Conservation (phyloP, 2,888 invertebrate species). For the Sminthurides aquaticus region DNA sequence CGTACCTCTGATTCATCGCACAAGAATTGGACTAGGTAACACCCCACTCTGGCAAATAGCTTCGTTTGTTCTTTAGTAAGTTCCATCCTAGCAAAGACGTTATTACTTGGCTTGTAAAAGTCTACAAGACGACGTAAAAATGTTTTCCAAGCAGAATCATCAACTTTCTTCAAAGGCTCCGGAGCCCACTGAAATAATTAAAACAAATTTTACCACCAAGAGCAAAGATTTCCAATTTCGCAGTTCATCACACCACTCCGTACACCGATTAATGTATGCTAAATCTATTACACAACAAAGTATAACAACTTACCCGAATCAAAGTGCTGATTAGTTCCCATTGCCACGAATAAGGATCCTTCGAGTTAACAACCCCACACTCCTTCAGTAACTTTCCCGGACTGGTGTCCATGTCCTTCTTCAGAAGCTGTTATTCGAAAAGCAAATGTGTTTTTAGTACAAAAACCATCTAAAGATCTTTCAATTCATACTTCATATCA, state of each 20-base stretch:
- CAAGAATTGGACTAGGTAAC: slow-evolving; percentile 67
- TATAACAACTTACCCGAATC: slow-evolving; percentile 62
- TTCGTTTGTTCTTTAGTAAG: slow-evolving; percentile 52
- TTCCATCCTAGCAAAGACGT: slow-evolving; percentile 79
- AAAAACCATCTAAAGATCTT: neutral
- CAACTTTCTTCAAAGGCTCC: slow-evolving; percentile 55
- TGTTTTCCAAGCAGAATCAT: slow-evolving; percentile 58
- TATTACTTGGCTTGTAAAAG: slow-evolving; percentile 79
- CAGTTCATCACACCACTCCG: no score
- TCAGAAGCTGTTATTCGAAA: slow-evolving; percentile 40
- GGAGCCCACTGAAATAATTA: slow-evolving; percentile 49
- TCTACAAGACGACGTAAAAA: slow-evolving; percentile 71
- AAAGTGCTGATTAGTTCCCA: slow-evolving; percentile 84
- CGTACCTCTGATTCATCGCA: slow-evolving; percentile 59
- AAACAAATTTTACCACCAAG: slow-evolving; percentile 20
- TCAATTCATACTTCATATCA: neutral
- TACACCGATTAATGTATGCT: no score
- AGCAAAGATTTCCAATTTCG: neutral
- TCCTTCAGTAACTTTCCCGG: slow-evolving; percentile 58
- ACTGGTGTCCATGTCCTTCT: slow-evolving; percentile 56
- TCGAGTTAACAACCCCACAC: slow-evolving; percentile 69
- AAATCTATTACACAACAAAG: no score
- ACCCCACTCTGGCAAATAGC: slow-evolving; percentile 48
- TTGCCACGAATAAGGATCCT: slow-evolving; percentile 80
- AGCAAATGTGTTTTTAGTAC: no score